A percentile compares a stretch with the other conserved stretches of the same genome.
These are phyloP conservation scores for Pangasius macronema DNA, from an alignment of 2,797 vertebrate species.

Conservation along the genomic window DNA sequence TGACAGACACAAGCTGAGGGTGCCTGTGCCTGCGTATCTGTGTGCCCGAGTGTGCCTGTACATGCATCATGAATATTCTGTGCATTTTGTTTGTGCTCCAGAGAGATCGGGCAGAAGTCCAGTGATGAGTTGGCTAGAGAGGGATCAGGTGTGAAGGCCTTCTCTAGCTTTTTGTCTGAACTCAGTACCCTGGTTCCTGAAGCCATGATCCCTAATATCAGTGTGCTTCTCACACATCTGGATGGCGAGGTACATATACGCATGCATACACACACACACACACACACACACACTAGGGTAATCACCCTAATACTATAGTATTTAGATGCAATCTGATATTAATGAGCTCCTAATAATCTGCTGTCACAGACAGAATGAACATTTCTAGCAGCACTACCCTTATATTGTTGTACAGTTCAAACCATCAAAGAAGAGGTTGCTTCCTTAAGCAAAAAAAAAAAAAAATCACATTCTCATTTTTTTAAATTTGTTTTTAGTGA, in stretches of 20 bases:
- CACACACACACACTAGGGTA: neutral
- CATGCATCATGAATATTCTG: neutral
- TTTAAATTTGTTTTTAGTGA: too few species aligned
- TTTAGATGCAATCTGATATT: neutral
- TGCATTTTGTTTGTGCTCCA: conserved; percentile 57
- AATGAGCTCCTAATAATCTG: neutral
- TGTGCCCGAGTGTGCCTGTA: neutral
- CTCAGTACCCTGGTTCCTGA: conserved; percentile 81
- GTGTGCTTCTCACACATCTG: conserved; percentile 86
- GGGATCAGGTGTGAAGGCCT: conserved; percentile 82
- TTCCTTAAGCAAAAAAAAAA: neutral
- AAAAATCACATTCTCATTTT: too few species aligned
- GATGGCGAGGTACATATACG: conserved; percentile 85
- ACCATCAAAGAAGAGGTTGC: neutral
- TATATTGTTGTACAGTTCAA: neutral
- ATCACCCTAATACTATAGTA: neutral
- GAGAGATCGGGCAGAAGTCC: conserved; percentile 92
- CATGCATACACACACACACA: neutral
- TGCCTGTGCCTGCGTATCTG: neutral
- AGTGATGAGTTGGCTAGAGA: conserved; percentile 86
- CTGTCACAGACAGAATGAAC: neutral
- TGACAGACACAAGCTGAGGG: neutral
- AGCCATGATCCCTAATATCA: conserved; percentile 86
- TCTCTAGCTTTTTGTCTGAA: conserved; percentile 86
- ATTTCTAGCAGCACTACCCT: neutral